Percentiles rank a stretch among this genome's conserved stretches.
phyloP scores from a whole-genome alignment of 2,888 invertebrate species.

The Metallyticus violacea region DNA sequence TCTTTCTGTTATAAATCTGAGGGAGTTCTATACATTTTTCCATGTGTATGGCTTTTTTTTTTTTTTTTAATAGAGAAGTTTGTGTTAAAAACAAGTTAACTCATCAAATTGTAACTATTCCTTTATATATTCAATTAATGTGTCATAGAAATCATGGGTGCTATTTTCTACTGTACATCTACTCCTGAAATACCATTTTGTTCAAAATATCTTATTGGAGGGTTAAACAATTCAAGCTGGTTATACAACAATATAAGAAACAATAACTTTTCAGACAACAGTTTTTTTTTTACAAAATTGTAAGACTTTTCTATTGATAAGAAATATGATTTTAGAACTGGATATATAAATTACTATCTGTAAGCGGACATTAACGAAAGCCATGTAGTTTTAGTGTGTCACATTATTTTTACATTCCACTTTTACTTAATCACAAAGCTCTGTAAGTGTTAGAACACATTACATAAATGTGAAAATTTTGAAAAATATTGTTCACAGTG shows the following conservation, averaged over 20 bases:
- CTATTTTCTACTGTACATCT: not conserved
- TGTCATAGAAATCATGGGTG: too few species aligned
- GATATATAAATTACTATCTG: constrained; percentile 39
- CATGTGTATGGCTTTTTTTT: too few species aligned
- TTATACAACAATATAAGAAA: constrained; percentile 5
- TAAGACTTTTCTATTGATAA: constrained; percentile 37
- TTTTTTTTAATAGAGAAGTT: too few species aligned
- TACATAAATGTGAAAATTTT: constrained; percentile 42
- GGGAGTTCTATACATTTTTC: too few species aligned
- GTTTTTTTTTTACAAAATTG: constrained; percentile 31
- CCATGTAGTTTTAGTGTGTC: constrained; percentile 38
- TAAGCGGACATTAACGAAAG: constrained; percentile 39
- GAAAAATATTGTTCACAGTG: constrained; percentile 41
- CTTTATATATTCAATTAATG: too few species aligned
- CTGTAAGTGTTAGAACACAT: constrained; percentile 40
- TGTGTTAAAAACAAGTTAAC: too few species aligned
- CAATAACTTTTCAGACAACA: constrained; percentile 32
- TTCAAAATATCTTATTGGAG: not conserved
- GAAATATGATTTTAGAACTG: constrained; percentile 29
- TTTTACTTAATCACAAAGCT: constrained; percentile 40
- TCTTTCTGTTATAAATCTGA: too few species aligned
- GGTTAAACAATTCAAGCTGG: constrained; percentile 4
- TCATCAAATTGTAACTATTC: too few species aligned
- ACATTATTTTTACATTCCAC: constrained; percentile 38
- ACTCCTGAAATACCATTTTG: not conserved